Evolutionary conservation across 92 coral and sea anemone genomes (phyloP).

Genomic region (Virgularia gustaviana): DNA sequence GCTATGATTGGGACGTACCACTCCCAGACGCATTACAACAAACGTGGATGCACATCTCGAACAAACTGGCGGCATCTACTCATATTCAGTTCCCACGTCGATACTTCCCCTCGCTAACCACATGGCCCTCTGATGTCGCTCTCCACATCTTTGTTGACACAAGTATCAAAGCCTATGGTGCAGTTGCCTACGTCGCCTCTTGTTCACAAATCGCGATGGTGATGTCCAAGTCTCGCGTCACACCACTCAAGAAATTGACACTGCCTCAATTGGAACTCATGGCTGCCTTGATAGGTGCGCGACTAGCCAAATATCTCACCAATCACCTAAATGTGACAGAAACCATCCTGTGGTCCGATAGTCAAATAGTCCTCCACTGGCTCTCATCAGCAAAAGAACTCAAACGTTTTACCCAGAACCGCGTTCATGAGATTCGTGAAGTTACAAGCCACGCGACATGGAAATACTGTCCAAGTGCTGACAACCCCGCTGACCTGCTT

Average conservation of each 20-base stretch:
- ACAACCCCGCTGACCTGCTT: constrained; percentile 4
- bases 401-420: not conserved
- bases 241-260: constrained; percentile 22
- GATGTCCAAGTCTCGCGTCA: constrained; percentile 8
- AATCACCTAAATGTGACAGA: not conserved
- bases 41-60: not conserved
- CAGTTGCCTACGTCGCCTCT: constrained; percentile 8
- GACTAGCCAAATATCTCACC: constrained; percentile 4
- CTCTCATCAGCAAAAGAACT: constrained; percentile 3
- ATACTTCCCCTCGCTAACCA: constrained; percentile 8
- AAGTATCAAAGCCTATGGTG: constrained; percentile 1
- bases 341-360: constrained; percentile 4
- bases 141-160: not conserved
- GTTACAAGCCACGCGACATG: constrained; percentile 1
- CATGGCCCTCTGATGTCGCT: not conserved
- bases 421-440: not conserved
- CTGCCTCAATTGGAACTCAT: constrained; percentile 40
- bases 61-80: not conserved
- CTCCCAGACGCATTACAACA: not conserved
- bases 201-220: not conserved
- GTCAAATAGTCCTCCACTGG: constrained; percentile 17
- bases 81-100: not conserved
- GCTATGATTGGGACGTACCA: not conserved
- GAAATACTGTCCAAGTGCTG: not conserved
- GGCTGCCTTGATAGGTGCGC: constrained; percentile 41